Conservation (phyloP, 1,140 invertebrate genomes). For the Trichonephila clavata region DNA sequence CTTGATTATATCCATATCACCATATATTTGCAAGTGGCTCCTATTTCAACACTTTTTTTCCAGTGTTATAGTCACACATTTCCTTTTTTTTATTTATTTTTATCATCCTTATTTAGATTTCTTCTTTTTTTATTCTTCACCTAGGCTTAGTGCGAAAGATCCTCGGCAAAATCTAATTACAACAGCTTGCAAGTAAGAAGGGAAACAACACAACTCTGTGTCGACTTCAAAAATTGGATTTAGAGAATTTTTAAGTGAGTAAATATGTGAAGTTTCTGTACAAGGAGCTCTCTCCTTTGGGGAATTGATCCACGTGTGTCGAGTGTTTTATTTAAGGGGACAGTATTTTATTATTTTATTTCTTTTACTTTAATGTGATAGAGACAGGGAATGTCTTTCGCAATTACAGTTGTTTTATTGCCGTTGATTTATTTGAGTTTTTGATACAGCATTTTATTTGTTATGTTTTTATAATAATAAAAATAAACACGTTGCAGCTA, state of each 20-base stretch:
- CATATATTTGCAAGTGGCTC: not conserved
- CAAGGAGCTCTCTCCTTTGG: not conserved
- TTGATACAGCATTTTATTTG: not conserved
- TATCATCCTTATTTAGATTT: conserved; percentile 2
- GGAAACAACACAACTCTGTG: conserved; percentile 24
- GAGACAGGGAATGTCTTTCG: not conserved
- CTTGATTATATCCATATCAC: conserved; percentile 3
- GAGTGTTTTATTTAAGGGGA: not conserved
- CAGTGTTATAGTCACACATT: not conserved
- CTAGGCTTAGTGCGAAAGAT: not conserved
- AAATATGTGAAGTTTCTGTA: not conserved
- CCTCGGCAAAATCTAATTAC: not conserved
- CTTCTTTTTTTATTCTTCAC: not conserved
- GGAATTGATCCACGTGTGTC: not conserved
- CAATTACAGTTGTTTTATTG: not conserved
- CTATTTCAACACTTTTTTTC: not conserved
- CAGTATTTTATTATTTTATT: not conserved
- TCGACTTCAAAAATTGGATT: conserved; percentile 42
- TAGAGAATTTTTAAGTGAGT: conserved; percentile 36
- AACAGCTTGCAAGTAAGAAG: not conserved
- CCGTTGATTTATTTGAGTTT: not conserved
- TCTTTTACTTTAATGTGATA: not conserved
- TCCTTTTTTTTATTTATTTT: not conserved
- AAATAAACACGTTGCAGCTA: no score
- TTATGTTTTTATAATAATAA: not conserved